Evolutionary conservation across 2,888 invertebrate species (phyloP), one percentile per base, ranked within the genome.

Genomic region (Alcis repandata): DNA sequence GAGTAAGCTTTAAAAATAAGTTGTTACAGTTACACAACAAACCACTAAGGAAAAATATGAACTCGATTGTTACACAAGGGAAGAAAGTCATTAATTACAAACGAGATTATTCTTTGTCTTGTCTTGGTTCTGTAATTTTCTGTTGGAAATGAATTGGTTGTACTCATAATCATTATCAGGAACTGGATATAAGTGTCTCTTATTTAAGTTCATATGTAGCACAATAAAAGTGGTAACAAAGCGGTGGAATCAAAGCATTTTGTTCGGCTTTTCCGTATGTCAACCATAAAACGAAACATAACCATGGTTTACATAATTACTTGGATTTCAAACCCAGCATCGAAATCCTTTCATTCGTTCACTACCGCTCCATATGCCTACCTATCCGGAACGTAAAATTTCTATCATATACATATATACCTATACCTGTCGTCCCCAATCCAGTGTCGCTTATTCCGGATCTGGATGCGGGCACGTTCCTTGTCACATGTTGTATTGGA

Each of bases 401-500:
- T 19, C 8, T 51, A 51, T 51, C 51, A 10, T 36, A 38, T n/a
- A n/a, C n/a, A n/a, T n/a, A n/a, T n/a, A n/a, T n/a, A n/a, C n/a
- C n/a, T 36, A 36, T 19, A 51, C 51, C 38, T 57, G 57, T 46
- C 46, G 41, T 52, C 33, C 49, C 43, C 33, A 43, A 43, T 52
- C 36, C 32, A 17, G 45, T 48, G 38, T 38, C n/a, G 15, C 32
- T 8, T 48, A 22, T n/a, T n/a, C n/a, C n/a, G 17, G 27, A 52
- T 17, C 4, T 11, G 20, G 36, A 51, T 51, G 20, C 33, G 49
- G 49, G 17, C 46, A 49, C 49, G 52, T 57, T 63, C 40, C 60
- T 17, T 48, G 63, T 51, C 62, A 57, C 62, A 51, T 43, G 41
- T 38, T 40, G 46, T 43, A 63, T 46, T 45, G 59, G 56, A 60